A percentile compares a stretch with the other conserved stretches of the same genome.
phyloP scores from a whole-genome alignment of 1,140 invertebrate genomes.

The Pygmarrhopalites habei region DNA sequence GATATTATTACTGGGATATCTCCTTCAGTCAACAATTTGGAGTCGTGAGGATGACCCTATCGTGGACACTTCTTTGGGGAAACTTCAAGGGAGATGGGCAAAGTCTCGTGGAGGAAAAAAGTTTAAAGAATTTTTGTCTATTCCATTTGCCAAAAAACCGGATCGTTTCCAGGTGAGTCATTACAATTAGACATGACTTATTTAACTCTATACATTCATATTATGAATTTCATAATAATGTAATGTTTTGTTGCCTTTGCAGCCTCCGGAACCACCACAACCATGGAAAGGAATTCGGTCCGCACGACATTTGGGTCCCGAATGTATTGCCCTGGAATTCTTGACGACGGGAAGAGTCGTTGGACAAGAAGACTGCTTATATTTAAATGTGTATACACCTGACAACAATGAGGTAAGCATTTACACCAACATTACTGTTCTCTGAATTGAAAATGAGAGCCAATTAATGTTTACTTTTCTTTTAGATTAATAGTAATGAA shows the following conservation, averaged over 20 bases:
- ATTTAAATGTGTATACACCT: conserved; percentile 21
- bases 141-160: conserved; percentile 9
- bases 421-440: no score
- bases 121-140: not conserved
- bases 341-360: not conserved
- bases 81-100: conserved; percentile 13
- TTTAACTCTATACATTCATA: not conserved
- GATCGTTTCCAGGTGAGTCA: conserved; percentile 10
- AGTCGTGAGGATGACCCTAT: not conserved
- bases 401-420: no score
- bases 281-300: not conserved
- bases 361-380: conserved; percentile 31
- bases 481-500: no score
- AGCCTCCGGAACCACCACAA: not conserved
- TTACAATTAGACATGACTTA: not conserved
- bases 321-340: not conserved
- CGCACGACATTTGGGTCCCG: not conserved
- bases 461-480: no score
- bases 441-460: no score
- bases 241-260: not conserved
- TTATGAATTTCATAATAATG: not conserved
- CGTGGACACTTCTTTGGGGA: conserved; percentile 8
- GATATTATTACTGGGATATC: not conserved
- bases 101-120: not conserved
- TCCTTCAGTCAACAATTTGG: not conserved